Conservation (phyloP, 1,140 invertebrate genomes). For the Magallana gigas region DNA sequence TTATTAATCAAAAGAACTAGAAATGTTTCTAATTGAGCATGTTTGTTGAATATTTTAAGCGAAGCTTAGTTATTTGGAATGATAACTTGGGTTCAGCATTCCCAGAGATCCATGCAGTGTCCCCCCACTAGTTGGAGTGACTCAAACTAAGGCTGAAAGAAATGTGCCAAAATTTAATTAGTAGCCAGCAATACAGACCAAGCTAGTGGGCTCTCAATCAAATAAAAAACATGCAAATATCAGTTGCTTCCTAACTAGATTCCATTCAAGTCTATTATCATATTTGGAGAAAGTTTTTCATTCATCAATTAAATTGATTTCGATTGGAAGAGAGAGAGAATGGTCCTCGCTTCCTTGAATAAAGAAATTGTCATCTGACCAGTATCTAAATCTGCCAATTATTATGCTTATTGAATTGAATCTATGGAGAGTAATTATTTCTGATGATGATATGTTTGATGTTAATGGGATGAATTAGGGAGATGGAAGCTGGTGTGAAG, state of each 20-base stretch:
- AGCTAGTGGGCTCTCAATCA: conserved; percentile 11
- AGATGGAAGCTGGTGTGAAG: conserved; percentile 19
- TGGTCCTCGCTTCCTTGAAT: conserved; percentile 12
- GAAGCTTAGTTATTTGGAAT: background rate
- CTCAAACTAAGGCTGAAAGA: conserved; percentile 15
- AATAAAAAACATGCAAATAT: conserved; percentile 37
- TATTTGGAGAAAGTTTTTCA: conserved; percentile 28
- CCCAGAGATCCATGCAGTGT: background rate
- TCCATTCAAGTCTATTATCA: conserved; percentile 31
- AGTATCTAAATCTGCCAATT: conserved; percentile 33
- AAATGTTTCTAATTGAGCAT: background rate
- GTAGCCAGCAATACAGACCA: background rate
- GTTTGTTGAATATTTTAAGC: background rate
- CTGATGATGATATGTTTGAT: conserved; percentile 27
- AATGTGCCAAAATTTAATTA: conserved; percentile 34
- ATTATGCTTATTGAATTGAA: conserved; percentile 18
- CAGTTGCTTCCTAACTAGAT: conserved; percentile 34
- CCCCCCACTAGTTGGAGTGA: conserved; percentile 13
- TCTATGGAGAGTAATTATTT: conserved; percentile 25
- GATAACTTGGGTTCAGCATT: background rate
- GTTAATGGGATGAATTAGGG: conserved; percentile 23
- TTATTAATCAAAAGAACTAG: conserved; percentile 15
- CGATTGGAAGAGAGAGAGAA: conserved; percentile 20
- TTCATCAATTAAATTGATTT: conserved; percentile 32
- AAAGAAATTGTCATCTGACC: conserved; percentile 26